phyloP scores from a whole-genome alignment of 2,888 invertebrate genomes.

The Disparrhopalites patrizii region DNA sequence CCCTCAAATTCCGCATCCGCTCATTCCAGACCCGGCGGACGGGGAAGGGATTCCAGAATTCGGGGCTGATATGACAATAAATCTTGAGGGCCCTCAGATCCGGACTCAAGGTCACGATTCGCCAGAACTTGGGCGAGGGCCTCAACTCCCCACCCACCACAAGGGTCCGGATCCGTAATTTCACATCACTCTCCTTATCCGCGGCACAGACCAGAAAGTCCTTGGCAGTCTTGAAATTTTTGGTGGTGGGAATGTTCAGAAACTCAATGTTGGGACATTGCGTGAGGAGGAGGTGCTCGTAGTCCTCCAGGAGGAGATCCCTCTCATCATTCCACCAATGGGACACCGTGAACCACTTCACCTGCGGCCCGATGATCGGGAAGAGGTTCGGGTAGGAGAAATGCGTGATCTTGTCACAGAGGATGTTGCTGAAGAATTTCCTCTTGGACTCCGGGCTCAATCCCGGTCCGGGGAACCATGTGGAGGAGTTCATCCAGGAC shows the following conservation, averaged over 20 bases:
- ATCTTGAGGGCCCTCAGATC: background rate
- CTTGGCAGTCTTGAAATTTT: background rate
- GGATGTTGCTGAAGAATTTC: background rate
- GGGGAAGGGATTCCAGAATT: constrained; percentile 3
- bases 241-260: background rate
- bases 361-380: background rate
- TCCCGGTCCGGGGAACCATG: background rate
- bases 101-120: background rate
- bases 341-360: background rate
- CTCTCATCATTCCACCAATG: constrained; percentile 1
- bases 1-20: background rate
- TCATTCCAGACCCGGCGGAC: background rate
- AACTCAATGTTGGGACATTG: background rate
- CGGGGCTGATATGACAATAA: background rate
- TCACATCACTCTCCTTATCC: background rate
- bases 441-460: background rate
- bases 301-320: background rate
- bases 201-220: background rate
- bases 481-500: background rate
- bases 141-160: background rate
- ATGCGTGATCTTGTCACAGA: background rate
- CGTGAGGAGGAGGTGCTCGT: background rate
- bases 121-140: constrained; percentile 5
- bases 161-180: background rate
- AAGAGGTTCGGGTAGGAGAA: background rate